These are phyloP conservation scores for Echinops telfairi DNA, from an alignment of 2,113 vertebrate species.

Conservation along the genomic window DNA sequence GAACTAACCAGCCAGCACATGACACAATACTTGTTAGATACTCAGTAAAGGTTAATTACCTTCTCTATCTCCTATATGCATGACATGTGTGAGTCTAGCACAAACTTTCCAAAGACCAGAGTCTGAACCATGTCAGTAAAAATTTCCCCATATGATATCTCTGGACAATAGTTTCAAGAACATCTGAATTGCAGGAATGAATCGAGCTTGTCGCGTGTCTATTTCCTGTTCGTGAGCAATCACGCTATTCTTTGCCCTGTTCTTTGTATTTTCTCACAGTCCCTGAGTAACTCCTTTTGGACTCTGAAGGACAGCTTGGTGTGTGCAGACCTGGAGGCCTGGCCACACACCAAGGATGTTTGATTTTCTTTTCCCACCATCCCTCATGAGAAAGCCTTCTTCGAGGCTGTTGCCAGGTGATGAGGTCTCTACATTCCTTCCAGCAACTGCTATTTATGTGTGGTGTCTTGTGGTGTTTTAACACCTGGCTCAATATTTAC, in stretches of 20 bases:
- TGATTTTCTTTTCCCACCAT: slow-evolving; percentile 35
- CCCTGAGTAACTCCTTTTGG: neutral
- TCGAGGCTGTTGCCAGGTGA: slow-evolving; percentile 45
- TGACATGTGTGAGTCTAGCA: neutral
- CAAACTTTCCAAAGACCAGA: neutral
- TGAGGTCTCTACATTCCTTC: slow-evolving; percentile 54
- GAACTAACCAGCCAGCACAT: neutral
- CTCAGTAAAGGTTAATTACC: neutral
- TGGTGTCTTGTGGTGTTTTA: slow-evolving; percentile 61
- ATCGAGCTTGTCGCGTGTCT: neutral
- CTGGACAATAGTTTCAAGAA: neutral
- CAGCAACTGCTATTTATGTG: slow-evolving; percentile 67
- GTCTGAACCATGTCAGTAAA: neutral
- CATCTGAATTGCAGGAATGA: neutral
- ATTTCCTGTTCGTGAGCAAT: neutral
- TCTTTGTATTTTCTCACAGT: neutral
- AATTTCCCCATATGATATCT: neutral
- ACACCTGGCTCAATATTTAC: slow-evolving; percentile 69
- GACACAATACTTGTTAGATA: neutral
- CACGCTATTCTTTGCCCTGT: neutral
- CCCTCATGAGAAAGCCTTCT: neutral
- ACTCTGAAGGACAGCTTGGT: neutral
- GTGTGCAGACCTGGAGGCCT: neutral
- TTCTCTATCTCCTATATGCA: neutral
- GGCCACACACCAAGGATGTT: slow-evolving; percentile 13